Evolutionary conservation across 1,140 invertebrate genomes (phyloP).

Genomic region (Atta texana): DNA sequence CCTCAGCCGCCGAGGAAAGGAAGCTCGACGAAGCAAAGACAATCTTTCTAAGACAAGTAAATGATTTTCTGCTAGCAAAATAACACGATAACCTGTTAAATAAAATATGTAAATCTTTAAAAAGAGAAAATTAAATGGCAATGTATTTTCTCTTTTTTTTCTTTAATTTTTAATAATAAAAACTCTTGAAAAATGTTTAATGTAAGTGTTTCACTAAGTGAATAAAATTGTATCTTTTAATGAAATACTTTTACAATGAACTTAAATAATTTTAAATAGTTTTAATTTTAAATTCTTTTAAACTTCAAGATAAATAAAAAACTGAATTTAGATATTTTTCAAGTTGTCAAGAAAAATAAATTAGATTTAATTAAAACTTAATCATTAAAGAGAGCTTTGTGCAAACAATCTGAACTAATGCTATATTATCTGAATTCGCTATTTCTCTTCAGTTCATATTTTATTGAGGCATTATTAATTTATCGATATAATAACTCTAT

Average conservation of each 20-base stretch:
- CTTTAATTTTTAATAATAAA: slow-evolving; percentile 10
- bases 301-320: background rate
- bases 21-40: slow-evolving; percentile 82
- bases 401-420: background rate
- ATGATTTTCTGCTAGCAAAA: background rate
- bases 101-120: background rate
- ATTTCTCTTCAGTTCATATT: background rate
- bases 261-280: slow-evolving; percentile 4
- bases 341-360: background rate
- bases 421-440: background rate
- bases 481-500: background rate
- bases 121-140: background rate
- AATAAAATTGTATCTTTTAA: background rate
- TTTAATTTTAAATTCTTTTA: background rate
- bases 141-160: background rate
- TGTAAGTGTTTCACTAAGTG: background rate
- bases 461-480: background rate
- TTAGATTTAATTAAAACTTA: background rate
- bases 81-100: background rate
- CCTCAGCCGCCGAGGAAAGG: slow-evolving; percentile 82
- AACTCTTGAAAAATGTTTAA: background rate
- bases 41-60: slow-evolving; percentile 83
- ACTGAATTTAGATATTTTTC: background rate
- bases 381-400: background rate
- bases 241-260: background rate